Evolutionary conservation across 2,888 invertebrate species (phyloP), one percentile per base, ranked within the genome.

Genomic region (Abrostola triplasia): DNA sequence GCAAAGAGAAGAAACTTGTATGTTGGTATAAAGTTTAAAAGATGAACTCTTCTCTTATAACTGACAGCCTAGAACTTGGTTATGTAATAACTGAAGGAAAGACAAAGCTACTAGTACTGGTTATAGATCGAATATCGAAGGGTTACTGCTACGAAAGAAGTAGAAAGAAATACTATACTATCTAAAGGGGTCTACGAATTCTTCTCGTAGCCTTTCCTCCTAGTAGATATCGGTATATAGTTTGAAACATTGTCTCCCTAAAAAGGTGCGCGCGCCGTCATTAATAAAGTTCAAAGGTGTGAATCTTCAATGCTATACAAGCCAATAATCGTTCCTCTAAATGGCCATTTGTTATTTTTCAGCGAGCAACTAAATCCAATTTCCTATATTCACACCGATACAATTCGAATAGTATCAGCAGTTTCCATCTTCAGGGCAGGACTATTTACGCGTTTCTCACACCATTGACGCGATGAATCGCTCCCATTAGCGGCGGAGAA

Each of bases 401-500:
- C 82, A 82, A 86, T 86, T 79, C 80, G 76, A 84, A 83, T 83
- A 82, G 81, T 82, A 86, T 86, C 84, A 79, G 67, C 44, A 76
- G 67, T 72, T 73, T 81, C 70, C 76, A 84, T 84, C 86, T 82
- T 76, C 81, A 67, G 74, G 70, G 74, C 49, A 77, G 61, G 66
- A 67, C 84, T 82, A 83, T 85, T 83, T 84, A 82, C 82, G 82
- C 80, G 82, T 79, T 88, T 88, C 86, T 88, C 88, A 86, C 90
- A 88, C 88, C 88, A 86, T 87, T 90, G 87, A 88, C 84, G 79
- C 88, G 87, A 89, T 86, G 90, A 89, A 90, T 90, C 89, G 89
- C 80, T 84, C 90, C 92, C 90, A 92, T 92, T 92, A 92, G 91
- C 85, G 84, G 84, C 81, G 75, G 75, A 83, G 88, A 88, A 88